Base-by-base conservation (phyloP, 37 sponge, comb jelly and placozoan genomes). In the Trichoplax adhaerens region DNA sequence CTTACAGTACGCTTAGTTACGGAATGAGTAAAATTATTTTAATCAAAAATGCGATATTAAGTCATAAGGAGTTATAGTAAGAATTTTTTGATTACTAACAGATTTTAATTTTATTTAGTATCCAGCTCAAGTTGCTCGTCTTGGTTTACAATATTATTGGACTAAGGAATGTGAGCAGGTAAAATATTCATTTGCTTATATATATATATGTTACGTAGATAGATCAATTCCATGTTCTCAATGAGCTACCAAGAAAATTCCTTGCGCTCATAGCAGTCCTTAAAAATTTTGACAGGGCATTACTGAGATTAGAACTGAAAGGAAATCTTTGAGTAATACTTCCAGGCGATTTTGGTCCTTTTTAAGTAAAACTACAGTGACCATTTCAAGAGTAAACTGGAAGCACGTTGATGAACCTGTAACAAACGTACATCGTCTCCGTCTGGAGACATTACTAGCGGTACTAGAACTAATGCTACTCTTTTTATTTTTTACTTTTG, bases 141-240 rank as follows among this genome's bases (percentile, higher is more conserved):
- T 85, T 56, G 85, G 77, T 29, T 74, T 88, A 56, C 77, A 80
- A 77, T 72, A 79, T 56, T 75, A 85, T 51, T 93, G 94, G 94
- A 83, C 89, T 54, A 69, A 57, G 59, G 89, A 93, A 62, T 82
- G 83, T 76, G 89, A 88, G 68, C 57, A 74, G 10, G 69, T 67
- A 52, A 29, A 29, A 29, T 29, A 29, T 29, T 29, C 29, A 29
- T 29, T 29, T 29, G 29, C 29, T 29, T 29, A 29, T 29, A 29
- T 29, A 29, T 29, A 29, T 29, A 29, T 29, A 29, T 29, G 0
- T 29, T 29, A 29, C 29, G 29, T 29, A 29, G 29, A 29, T 29
- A 29, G 29, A 29, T 29, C 29, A 29, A 29, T 29, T 29, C 29
- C 29, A 29, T 29, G 29, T 29, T 29, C 29, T 29, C 29, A 29